Base-by-base conservation (phyloP, 2,888 invertebrate species). In the Sesia bembeciformis region DNA sequence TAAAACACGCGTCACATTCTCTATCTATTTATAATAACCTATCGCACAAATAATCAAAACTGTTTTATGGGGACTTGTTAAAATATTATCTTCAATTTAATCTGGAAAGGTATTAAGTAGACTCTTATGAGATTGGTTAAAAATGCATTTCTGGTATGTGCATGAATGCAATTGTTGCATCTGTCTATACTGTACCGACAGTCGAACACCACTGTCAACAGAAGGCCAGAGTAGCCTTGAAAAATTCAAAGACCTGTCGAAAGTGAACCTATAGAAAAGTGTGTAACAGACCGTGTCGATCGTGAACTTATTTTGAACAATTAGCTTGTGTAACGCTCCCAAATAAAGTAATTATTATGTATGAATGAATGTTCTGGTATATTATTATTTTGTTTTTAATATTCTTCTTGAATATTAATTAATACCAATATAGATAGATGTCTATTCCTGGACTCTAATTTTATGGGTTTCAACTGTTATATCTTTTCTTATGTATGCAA, bases 241-340 rank as follows among this genome's bases (percentile, higher is more conserved):
- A 81, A 76, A 66, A 43, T 51, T 40, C 62, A 66, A 62, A 60
- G 66, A 62, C 75, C 70, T 82, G 73, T 80, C 74, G 86, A 81
- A 81, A 86, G 76, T 69, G 64, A 67, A 69, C 76, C 80, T 81
- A 75, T 83, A 82, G 85, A 86, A 86, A 86, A 85, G 78, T 68
- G 69, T 49, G 59, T 76, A 66, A 40, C 61, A 67, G 78, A 81
- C 74, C 86, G 81, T 70, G 72, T 65, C 86, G 88, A 72, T 86
- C 88, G 78, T 85, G 87, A 87, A 86, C 87, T 87, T 84, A 82
- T 72, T 70, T 63, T 61, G 65, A 65, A 64, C 62, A 43, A 53
- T 42, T 50, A 39, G 50, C 38, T 39, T 39, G 50, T 50, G 39
- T 50, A 50, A 50, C 50, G 38, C 50, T 39, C 50, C 7, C 23